Base-by-base conservation (phyloP, 2,888 invertebrate genomes). In the Junonia oenone region DNA sequence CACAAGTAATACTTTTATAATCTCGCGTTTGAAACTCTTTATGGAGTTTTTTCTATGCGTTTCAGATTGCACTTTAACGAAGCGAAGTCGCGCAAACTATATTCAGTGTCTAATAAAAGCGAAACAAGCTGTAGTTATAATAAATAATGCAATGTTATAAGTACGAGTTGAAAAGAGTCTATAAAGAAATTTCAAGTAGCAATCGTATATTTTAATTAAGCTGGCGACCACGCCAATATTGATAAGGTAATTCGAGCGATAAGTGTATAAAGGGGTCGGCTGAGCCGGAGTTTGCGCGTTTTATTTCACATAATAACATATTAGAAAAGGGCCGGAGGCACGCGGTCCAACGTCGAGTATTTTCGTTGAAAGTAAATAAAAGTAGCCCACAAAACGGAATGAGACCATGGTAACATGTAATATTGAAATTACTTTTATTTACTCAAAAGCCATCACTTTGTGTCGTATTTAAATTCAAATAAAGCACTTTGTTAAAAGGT, bases 271-370 rank as follows among this genome's bases (percentile, higher is more conserved):
- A 65, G 70, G 66, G 65, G 70, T 68, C 67, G 62, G 66, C 68
- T 66, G 66, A 69, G 65, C 66, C 67, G 71, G 70, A 66, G 69
- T 78, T 61, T 68, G 69, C 74, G 64, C 69, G 76, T 81, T 85
- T 83, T 86, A 87, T 87, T 84, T 81, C 84, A 76, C 80, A 76
- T 88, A 85, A 85, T 84, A 86, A 85, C 85, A 84, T 78, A 87
- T 86, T 85, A 84, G 78, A 70, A 64, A 67, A 68, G 64, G 67
- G 69, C 72, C 68, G 59, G 67, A 64, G 72, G 79, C 78, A 75
- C 73, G 78, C 75, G 74, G 73, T 66, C 58, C 57, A 62, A 63
- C 65, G 63, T 61, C 68, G 68, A 70, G 67, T 74, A 75, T 77
- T 78, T 81, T 75, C 67, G 74, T 73, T 67, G 64, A 73, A 73